Base-by-base conservation (phyloP, 2,113 vertebrate species). In the Leuciscus idus region DNA sequence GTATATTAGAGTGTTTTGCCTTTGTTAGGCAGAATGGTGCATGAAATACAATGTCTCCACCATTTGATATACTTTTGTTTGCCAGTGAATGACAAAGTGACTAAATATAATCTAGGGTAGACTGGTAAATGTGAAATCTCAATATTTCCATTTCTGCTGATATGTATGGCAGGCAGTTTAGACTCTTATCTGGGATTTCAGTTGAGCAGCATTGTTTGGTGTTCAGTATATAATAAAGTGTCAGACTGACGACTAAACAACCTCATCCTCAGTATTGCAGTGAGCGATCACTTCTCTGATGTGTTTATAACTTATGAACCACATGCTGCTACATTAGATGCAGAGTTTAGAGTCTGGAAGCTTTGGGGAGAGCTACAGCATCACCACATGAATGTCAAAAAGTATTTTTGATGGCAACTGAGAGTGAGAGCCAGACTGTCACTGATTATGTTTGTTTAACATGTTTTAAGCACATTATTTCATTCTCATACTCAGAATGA, bases 201-300 rank as follows among this genome's bases (percentile, higher is more conserved):
- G 5, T 13, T 30, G 50, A 21, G 8, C 5, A 0, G 28, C 30
- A 78, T 39, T 78, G 28, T 57, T 61, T 61, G 61, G 19, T 15
- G 17, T 43, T 79, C 10, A n/a, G 33, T 43, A 61, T 43, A 61
- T 61, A 79, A 79, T 39, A 23, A 61, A 79, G n/a, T 26, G 72
- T 43, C 36, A 23, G 19, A 23, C 48, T 28, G 6, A 17, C 57
- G 52, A 78, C 50, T 55, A 52, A 55, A 30, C 30, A 19, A 33
- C 28, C 17, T 59, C 55, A 79, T 59, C 55, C n/a, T 61, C 21
- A 79, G 77, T 48, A 43, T 5, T 79, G 21, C 75, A 26, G 4
- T 55, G 74, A 76, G n/a, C 17, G 26, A 77, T 43, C 68, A 12
- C 68, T 72, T 55, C 50, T 77, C 30, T 61, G 19, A 79, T 62